Evolutionary conservation across 1,140 invertebrate genomes (phyloP).

Genomic region (Drosophila auraria): DNA sequence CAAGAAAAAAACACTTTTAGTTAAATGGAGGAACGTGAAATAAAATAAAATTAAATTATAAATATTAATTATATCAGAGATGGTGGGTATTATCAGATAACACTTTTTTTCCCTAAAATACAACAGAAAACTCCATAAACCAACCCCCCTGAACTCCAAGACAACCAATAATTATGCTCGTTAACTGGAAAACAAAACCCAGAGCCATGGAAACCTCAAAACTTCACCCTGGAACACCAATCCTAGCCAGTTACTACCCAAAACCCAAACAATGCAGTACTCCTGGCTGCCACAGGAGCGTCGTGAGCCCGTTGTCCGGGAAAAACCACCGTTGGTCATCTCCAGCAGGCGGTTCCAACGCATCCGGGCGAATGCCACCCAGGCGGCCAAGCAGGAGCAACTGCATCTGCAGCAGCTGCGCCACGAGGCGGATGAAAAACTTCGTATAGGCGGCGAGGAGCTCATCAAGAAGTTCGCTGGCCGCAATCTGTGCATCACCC

Average conservation of each 20-base stretch:
- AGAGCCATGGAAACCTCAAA: slow-evolving; percentile 32
- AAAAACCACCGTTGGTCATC: slow-evolving; percentile 63
- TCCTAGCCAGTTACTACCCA: background rate
- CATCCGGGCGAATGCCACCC: slow-evolving; percentile 47
- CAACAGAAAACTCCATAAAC: background rate
- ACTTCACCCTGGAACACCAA: background rate
- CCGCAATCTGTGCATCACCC: slow-evolving; percentile 50
- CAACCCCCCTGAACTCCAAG: background rate
- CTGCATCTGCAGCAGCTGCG: slow-evolving; percentile 35
- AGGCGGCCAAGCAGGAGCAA: slow-evolving; percentile 43
- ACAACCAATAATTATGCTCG: background rate
- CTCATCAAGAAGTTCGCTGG: slow-evolving; percentile 54
- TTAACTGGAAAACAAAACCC: background rate
- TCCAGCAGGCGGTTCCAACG: slow-evolving; percentile 52
- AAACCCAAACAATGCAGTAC: slow-evolving; percentile 52
- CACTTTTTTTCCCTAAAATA: too few species aligned
- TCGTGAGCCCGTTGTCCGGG: slow-evolving; percentile 43
- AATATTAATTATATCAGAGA: too few species aligned
- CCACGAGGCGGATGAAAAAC: slow-evolving; percentile 34
- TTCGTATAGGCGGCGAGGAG: slow-evolving; percentile 63
- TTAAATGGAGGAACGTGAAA: background rate
- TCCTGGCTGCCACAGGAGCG: slow-evolving; percentile 69
- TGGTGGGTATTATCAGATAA: too few species aligned
- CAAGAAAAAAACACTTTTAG: background rate
- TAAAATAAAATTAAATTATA: background rate